These are phyloP conservation scores for Sula dactylatra DNA, from an alignment of 2,113 vertebrate species.

Conservation along the genomic window DNA sequence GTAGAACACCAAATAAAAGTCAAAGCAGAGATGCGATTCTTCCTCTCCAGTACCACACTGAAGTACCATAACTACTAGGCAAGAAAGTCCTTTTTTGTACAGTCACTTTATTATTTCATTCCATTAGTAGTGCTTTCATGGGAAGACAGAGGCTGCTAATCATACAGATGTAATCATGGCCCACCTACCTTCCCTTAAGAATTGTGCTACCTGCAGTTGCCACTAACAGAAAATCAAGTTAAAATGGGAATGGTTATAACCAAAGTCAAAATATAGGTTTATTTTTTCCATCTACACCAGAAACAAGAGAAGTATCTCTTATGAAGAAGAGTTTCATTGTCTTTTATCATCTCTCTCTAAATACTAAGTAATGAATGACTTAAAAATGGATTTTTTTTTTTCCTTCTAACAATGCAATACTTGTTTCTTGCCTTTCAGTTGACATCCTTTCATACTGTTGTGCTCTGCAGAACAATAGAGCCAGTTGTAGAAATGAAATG, in stretches of 20 bases:
- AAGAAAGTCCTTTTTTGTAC: not conserved
- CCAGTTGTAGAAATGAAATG: conserved; percentile 33
- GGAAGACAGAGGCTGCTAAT: not conserved
- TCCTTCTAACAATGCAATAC: not conserved
- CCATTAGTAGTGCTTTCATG: not conserved
- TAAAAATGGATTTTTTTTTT: not conserved
- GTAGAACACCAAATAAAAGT: not conserved
- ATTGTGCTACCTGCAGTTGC: not conserved
- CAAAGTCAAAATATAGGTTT: not conserved
- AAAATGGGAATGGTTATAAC: not conserved
- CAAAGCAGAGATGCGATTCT: not conserved
- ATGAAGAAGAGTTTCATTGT: not conserved
- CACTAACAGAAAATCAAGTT: not conserved
- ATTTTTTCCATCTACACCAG: not conserved
- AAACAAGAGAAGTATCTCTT: not conserved
- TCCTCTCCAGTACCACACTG: not conserved
- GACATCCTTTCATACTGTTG: not conserved
- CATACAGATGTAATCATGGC: not conserved
- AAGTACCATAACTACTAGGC: not conserved
- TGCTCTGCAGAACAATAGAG: conserved; percentile 13
- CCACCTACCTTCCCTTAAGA: not conserved
- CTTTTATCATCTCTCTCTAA: not conserved
- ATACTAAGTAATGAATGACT: not conserved
- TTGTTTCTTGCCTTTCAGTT: conserved; percentile 3
- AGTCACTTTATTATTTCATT: not conserved